Percentiles rank a stretch among this genome's conserved stretches.
These are phyloP conservation scores for Ceryle rudis DNA, from an alignment of 2,797 vertebrate species.

Conservation along the genomic window DNA sequence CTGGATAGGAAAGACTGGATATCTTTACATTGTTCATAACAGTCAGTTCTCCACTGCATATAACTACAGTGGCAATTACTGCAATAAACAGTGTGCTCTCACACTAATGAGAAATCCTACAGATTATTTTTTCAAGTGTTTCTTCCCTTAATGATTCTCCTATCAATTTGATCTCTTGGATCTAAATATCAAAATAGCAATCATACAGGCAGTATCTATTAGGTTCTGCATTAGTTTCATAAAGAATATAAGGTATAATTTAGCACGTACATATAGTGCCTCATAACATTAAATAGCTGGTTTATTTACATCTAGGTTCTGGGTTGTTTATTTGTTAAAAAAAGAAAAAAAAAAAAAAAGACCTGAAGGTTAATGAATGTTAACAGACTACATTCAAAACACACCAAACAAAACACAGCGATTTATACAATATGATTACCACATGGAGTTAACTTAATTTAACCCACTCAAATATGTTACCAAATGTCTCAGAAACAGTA, in stretches of 20 bases:
- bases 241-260: background rate
- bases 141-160: background rate
- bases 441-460: background rate
- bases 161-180: background rate
- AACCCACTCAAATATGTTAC: background rate
- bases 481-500: background rate
- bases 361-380: background rate
- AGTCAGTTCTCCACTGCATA: background rate
- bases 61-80: background rate
- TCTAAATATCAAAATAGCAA: background rate
- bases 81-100: background rate
- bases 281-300: background rate
- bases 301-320: background rate
- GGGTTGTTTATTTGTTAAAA: background rate
- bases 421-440: background rate
- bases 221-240: background rate
- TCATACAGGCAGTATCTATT: background rate
- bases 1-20: background rate
- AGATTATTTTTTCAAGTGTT: background rate
- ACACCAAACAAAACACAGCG: background rate
- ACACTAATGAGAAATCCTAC: slow-evolving; percentile 18
- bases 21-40: background rate
- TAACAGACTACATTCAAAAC: background rate
- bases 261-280: background rate
- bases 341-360: background rate